Percentiles rank a stretch among this genome's conserved stretches.
Evolutionary conservation across 1,140 invertebrate genomes (phyloP).

Genomic region (Drosophila kepulauana): DNA sequence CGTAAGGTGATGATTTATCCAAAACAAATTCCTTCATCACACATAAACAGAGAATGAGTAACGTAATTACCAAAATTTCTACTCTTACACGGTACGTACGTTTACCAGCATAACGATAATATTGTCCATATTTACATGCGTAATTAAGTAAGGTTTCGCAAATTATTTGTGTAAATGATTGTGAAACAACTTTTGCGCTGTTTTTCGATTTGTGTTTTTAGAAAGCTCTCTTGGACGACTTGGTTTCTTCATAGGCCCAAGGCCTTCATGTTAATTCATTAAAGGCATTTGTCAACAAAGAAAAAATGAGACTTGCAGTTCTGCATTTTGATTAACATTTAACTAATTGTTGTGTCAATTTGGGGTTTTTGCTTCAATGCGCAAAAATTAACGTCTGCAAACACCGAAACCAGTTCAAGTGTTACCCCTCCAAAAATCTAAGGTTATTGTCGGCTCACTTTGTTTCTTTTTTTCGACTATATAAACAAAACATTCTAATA

Average conservation of each 20-base stretch:
- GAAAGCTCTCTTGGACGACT: constrained; percentile 41
- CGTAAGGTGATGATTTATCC: too few relatives aligned
- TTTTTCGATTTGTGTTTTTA: constrained; percentile 24
- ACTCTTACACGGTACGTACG: background rate
- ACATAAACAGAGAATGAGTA: too few relatives aligned
- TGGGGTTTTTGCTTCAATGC: constrained; percentile 39
- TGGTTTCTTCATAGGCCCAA: constrained; percentile 33
- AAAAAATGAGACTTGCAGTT: constrained; percentile 37
- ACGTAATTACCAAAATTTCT: too few relatives aligned
- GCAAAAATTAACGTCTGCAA: constrained; percentile 57
- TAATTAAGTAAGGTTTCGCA: constrained; percentile 7
- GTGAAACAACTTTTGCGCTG: constrained; percentile 6
- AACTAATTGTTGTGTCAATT: constrained; percentile 58
- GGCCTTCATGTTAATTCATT: constrained; percentile 39
- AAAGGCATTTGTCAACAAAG: constrained; percentile 28
- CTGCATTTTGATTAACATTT: constrained; percentile 66
- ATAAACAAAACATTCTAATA: constrained; percentile 26
- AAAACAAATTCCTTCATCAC: too few relatives aligned
- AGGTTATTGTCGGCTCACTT: constrained; percentile 37
- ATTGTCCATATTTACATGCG: constrained; percentile 1
- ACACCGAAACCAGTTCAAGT: constrained; percentile 61
- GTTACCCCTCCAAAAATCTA: constrained; percentile 21
- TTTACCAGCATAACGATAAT: background rate
- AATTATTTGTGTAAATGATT: background rate
- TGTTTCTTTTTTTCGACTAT: constrained; percentile 16